Conservation (phyloP, 2,888 invertebrate species). For the Hedya salicella region DNA sequence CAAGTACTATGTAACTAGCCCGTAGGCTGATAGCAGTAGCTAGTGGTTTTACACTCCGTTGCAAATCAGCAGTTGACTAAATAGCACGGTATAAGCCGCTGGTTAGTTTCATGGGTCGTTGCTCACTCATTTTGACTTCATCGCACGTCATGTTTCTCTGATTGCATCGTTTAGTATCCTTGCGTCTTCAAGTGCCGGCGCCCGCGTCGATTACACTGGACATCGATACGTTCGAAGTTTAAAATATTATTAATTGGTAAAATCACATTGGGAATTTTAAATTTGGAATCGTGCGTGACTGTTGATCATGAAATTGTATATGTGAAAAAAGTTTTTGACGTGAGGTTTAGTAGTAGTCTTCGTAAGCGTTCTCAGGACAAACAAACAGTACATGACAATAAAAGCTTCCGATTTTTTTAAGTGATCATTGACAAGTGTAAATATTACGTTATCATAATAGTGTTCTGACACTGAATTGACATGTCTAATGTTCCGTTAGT, state of each 20-base stretch:
- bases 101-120: conserved; percentile 36
- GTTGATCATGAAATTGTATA: neutral
- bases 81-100: neutral
- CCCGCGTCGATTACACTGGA: conserved; percentile 30
- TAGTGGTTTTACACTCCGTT: neutral
- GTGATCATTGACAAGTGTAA: neutral
- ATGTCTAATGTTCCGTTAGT: conserved; percentile 74
- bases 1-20: conserved; percentile 2
- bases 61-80: conserved; percentile 11
- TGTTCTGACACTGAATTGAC: conserved; percentile 44
- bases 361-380: too few relatives aligned
- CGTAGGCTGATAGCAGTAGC: conserved; percentile 2
- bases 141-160: conserved; percentile 36
- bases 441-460: neutral
- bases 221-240: conserved; percentile 12
- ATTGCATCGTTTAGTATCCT: conserved; percentile 41
- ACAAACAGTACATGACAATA: neutral
- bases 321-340: conserved; percentile 5
- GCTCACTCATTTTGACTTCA: conserved; percentile 24
- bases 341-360: too few relatives aligned
- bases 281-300: neutral
- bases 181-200: conserved; percentile 34
- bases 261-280: neutral
- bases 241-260: neutral
- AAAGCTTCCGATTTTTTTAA: neutral